Evolutionary conservation across 2,113 vertebrate species (phyloP).

Genomic region (Eleginops maclovinus): DNA sequence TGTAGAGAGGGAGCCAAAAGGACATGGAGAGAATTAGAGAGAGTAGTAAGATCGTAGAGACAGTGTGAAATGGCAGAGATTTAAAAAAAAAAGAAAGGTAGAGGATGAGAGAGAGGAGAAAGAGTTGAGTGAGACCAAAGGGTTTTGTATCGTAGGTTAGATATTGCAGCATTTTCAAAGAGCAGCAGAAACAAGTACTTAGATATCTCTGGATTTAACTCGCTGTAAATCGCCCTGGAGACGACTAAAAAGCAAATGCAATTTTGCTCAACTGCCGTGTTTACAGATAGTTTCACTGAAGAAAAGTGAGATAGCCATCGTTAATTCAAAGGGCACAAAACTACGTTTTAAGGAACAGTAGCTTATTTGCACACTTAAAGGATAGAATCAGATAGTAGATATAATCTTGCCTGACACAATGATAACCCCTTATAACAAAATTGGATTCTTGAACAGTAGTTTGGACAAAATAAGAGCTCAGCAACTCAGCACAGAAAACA

Average conservation of each 20-base stretch:
- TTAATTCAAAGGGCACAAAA: constrained; percentile 4
- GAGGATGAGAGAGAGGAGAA: not conserved
- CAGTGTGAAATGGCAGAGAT: not conserved
- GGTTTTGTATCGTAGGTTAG: not conserved
- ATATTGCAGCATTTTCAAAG: not conserved
- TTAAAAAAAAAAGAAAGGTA: not conserved
- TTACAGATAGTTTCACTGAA: not conserved
- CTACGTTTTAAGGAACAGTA: not conserved
- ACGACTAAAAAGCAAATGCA: not conserved
- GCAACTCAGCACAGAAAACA: not conserved
- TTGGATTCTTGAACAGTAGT: no score
- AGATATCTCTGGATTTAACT: not conserved
- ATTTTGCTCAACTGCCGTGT: not conserved
- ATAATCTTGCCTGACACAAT: not conserved
- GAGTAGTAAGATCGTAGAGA: not conserved
- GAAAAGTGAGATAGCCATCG: not conserved
- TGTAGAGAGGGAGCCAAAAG: not conserved
- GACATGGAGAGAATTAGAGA: not conserved
- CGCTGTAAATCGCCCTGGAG: not conserved
- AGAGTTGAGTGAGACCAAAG: not conserved
- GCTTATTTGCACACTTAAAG: not conserved
- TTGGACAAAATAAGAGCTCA: not conserved
- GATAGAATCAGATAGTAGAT: not conserved
- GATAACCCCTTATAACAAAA: not conserved
- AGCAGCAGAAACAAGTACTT: not conserved